Percentiles rank a stretch among this genome's conserved stretches.
phyloP scores from a whole-genome alignment of 1,140 invertebrate genomes.

The Chrysopa pallens region DNA sequence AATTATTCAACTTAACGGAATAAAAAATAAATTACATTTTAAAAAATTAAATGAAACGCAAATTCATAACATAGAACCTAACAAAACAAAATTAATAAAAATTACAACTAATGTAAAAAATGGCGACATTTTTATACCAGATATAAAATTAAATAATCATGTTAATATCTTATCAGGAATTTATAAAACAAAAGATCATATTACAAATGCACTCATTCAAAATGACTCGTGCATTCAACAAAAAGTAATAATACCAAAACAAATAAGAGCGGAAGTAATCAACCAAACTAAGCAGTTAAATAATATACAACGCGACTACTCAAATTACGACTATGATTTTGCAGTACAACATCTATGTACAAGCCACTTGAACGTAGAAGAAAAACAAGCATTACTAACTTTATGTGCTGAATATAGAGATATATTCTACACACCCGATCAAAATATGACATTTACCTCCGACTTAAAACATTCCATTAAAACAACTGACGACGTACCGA shows the following conservation, averaged over 20 bases:
- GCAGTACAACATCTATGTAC: constrained; percentile 1
- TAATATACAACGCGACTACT: too few species aligned
- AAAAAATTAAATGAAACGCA: neutral
- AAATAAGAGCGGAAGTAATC: neutral
- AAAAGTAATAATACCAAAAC: neutral
- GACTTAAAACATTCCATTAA: constrained; percentile 10
- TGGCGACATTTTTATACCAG: neutral
- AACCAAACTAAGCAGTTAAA: neutral
- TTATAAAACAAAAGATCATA: neutral
- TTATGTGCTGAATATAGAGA: constrained; percentile 4
- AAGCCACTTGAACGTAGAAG: constrained; percentile 7
- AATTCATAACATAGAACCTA: neutral
- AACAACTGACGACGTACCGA: constrained; percentile 7
- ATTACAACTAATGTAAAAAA: neutral
- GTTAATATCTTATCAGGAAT: neutral
- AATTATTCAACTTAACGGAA: neutral
- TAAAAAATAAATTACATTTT: too few species aligned
- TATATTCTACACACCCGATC: constrained; percentile 3
- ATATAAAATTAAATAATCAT: neutral
- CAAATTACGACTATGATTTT: neutral
- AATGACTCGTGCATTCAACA: neutral
- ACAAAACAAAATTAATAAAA: neutral
- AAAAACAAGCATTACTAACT: constrained; percentile 2
- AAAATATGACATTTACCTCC: constrained; percentile 4
- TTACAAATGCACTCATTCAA: neutral